Conservation (phyloP, 2,113 vertebrate genomes). For the Vidua chalybeata region DNA sequence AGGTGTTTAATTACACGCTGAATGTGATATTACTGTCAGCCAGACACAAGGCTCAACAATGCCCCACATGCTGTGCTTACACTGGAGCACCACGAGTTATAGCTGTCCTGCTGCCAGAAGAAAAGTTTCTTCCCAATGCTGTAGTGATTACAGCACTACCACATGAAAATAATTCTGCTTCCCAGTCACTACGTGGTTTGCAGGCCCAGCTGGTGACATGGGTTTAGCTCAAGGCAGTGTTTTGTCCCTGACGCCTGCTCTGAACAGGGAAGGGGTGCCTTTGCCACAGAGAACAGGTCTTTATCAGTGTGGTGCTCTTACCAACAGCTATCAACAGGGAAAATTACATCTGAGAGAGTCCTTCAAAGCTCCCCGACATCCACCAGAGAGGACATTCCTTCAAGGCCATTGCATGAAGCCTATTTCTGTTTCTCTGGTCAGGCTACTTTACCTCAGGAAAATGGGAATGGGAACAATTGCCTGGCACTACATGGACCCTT, state of each 20-base stretch:
- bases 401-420: background rate
- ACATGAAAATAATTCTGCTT: background rate
- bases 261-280: background rate
- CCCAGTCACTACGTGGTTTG: background rate
- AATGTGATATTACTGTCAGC: slow-evolving; percentile 8
- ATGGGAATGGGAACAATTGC: background rate
- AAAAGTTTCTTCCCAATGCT: background rate
- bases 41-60: slow-evolving; percentile 19
- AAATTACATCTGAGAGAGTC: background rate
- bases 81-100: background rate
- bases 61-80: slow-evolving; percentile 40
- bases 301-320: background rate
- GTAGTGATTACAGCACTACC: background rate
- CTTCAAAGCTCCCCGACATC: background rate
- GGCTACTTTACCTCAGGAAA: background rate
- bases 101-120: background rate
- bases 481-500: background rate
- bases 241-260: background rate
- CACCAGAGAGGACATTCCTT: background rate
- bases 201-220: background rate
- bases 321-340: background rate
- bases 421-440: background rate
- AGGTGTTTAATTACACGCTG: slow-evolving; percentile 53
- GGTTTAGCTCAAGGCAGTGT: background rate
- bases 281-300: background rate